Conservation (phyloP, 2,113 vertebrate genomes). For the Lepidothrix coronata region DNA sequence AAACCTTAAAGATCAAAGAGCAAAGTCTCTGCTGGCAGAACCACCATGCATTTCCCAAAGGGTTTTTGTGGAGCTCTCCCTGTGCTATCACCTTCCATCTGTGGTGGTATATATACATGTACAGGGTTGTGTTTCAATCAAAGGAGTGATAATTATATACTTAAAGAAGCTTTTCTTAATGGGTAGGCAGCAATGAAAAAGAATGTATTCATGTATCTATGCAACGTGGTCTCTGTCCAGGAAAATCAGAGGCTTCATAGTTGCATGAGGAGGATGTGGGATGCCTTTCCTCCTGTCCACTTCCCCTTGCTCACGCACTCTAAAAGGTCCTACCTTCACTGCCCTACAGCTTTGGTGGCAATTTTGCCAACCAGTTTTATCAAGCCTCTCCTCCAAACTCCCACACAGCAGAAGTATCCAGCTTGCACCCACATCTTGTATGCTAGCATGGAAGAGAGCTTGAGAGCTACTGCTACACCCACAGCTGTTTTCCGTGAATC, state of each 20-base stretch:
- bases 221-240: not conserved
- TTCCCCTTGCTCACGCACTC: not conserved
- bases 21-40: not conserved
- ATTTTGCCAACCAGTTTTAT: not conserved
- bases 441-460: conserved; percentile 50
- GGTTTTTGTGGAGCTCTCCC: not conserved
- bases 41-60: not conserved
- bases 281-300: not conserved
- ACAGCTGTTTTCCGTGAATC: conserved; percentile 70
- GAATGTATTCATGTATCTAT: not conserved
- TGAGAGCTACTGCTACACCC: conserved; percentile 18
- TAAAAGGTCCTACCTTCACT: not conserved
- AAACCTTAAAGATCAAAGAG: not conserved
- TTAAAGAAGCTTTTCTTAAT: not conserved
- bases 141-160: not conserved
- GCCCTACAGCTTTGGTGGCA: not conserved
- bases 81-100: not conserved
- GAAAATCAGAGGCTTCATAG: not conserved
- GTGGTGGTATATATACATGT: too few species aligned
- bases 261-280: not conserved
- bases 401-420: not conserved
- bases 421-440: not conserved
- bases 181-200: not conserved
- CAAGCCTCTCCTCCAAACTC: not conserved
- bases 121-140: not conserved